Evolutionary conservation across 2,888 invertebrate genomes (phyloP).

Genomic region (Ceriagrion tenellum): DNA sequence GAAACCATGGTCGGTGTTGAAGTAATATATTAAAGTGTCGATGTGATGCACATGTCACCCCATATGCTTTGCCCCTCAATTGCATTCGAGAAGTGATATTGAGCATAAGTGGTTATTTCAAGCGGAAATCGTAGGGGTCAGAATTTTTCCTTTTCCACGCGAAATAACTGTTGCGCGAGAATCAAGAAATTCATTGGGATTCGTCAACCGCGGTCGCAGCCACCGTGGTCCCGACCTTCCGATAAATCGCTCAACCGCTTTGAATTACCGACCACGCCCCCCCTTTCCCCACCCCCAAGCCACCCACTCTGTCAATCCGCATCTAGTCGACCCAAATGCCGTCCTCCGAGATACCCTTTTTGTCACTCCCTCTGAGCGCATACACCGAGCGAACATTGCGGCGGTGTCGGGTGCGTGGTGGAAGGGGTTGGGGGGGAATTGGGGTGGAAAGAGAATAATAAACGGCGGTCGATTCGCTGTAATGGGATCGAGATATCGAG

Average conservation of each 20-base stretch:
- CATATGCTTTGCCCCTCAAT: too few species aligned
- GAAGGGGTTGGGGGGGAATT: too few species aligned
- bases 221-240: background rate
- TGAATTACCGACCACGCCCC: background rate
- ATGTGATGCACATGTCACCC: too few species aligned
- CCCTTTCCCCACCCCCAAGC: background rate
- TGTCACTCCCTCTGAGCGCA: background rate
- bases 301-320: too few species aligned
- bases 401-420: background rate
- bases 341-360: slow-evolving; percentile 10
- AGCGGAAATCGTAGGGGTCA: background rate
- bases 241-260: background rate
- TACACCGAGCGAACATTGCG: too few species aligned
- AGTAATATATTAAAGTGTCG: too few species aligned
- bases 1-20: too few species aligned
- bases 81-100: too few species aligned
- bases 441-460: too few species aligned
- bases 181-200: background rate
- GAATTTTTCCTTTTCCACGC: background rate
- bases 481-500: background rate
- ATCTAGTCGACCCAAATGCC: background rate
- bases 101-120: background rate
- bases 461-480: background rate
- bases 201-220: background rate
- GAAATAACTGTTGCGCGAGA: background rate